Conservation (phyloP, 2,113 vertebrate genomes). For the Jaculus jaculus region DNA sequence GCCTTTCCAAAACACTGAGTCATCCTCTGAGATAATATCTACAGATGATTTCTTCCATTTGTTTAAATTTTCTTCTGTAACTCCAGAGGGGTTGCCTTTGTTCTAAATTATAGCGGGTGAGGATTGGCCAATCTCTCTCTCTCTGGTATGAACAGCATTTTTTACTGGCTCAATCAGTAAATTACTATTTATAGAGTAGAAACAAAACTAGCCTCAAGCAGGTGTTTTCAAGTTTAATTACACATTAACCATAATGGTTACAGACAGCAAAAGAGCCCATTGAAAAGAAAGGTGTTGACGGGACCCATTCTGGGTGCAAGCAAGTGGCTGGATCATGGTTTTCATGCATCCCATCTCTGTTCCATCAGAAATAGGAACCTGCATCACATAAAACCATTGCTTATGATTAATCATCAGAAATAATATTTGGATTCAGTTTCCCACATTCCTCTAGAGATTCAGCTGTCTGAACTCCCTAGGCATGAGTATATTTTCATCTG, state of each 20-base stretch:
- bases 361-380: background rate
- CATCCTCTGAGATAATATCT: background rate
- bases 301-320: accelerated
- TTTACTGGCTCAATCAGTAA: conserved; percentile 24
- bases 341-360: background rate
- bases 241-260: background rate
- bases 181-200: background rate
- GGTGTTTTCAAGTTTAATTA: conserved; percentile 53
- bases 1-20: background rate
- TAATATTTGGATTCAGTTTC: conserved; percentile 18
- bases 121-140: background rate
- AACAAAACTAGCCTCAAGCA: background rate
- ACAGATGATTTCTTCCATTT: background rate
- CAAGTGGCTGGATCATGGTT: background rate
- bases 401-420: conserved; percentile 32
- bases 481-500: conserved; percentile 20
- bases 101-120: background rate
- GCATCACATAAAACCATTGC: background rate
- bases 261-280: background rate
- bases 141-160: background rate
- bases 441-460: conserved; percentile 26
- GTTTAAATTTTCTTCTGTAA: background rate
- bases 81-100: background rate
- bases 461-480: conserved; percentile 18
- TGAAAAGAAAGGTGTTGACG: background rate